A percentile compares a stretch with the other conserved stretches of the same genome.
Conservation (phyloP, 2,113 vertebrate genomes). For the Oncorhynchus clarkii region DNA sequence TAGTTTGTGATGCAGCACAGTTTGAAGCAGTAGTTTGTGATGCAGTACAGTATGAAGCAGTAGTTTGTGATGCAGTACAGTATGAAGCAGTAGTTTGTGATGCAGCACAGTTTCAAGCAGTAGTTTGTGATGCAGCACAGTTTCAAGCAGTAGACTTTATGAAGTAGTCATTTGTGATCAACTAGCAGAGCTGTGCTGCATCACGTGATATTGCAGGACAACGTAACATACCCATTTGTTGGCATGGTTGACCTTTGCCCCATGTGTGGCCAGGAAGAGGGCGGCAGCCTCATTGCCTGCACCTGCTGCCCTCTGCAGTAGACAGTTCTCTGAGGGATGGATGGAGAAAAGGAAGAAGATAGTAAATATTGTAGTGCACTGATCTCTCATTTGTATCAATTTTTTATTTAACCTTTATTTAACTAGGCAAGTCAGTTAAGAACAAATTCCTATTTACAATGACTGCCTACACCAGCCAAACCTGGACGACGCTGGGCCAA, state of each 20-base stretch:
- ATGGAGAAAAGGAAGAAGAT: not conserved
- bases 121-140: not conserved
- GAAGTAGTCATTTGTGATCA: not conserved
- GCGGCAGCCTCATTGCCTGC: conserved; percentile 89
- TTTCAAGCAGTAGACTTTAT: not conserved
- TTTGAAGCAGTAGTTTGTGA: too few relatives aligned
- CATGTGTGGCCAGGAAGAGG: conserved; percentile 91
- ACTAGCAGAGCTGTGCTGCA: not conserved
- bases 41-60: too few relatives aligned
- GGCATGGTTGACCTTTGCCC: conserved; percentile 92
- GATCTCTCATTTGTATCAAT: too few relatives aligned
- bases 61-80: too few relatives aligned
- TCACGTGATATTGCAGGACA: not conserved
- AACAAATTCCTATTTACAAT: too few relatives aligned
- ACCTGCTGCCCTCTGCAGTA: conserved; percentile 90
- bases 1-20: not conserved
- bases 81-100: not conserved
- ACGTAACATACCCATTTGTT: conserved; percentile 91
- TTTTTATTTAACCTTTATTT: too few relatives aligned
- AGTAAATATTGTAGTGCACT: not conserved
- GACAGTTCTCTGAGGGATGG: conserved; percentile 81
- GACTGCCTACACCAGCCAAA: too few relatives aligned
- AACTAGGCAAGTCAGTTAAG: too few relatives aligned
- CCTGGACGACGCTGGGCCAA: too few relatives aligned
- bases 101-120: not conserved